Base-by-base conservation (phyloP, 2,888 invertebrate genomes). In the Stenodema calcarata region DNA sequence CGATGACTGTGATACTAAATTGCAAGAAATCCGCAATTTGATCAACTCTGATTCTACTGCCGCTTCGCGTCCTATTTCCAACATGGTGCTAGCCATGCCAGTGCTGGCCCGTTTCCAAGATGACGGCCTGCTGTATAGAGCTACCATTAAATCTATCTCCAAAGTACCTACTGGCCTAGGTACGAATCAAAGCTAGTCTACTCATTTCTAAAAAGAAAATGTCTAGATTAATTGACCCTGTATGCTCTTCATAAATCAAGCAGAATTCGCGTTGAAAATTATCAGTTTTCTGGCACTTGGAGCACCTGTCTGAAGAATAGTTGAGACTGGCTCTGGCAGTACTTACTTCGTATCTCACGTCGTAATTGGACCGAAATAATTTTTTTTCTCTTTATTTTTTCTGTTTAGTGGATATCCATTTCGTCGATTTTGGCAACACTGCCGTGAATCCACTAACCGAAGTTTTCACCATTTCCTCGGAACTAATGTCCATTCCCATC, bases 71-170 rank as follows among this genome's bases (percentile, higher is more conserved):
- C 78, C 78, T 23, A 16, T 79, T 28, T 62, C 54, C n/a, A 44
- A 79, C 0, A 16, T 44, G 0, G 79, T 69, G 7, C 79, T 78
- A 1, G 78, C 79, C 12, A 79, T 70, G 42, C 86, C 86, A 0
- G 86, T 86, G 9, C 69, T 86, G 79, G 86, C 86, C 12, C 62
- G 78, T 27, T 86, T 86, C 42, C 16, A 28, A 9, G 86, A 86
- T 3, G 86, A 86, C 62, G 79, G 79, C 44, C 28, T 86, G n/a
- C 23, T 86, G 41, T 86, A 86, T 44, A n/a, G 86, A 69, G 86
- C 86, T 23, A 54, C 50, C 12, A 69, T 86, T 0, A 78, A 69
- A 69, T 70, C 73, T 11, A 35, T 84, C 11, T 54, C 85, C 12
- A 85, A 47, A 85, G 41, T 85, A 11, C 0, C 82, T 16, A 18